Percentiles rank a stretch among this genome's conserved stretches.
phyloP scores from a whole-genome alignment of 2,113 vertebrate species.

The Oriolus oriolus region DNA sequence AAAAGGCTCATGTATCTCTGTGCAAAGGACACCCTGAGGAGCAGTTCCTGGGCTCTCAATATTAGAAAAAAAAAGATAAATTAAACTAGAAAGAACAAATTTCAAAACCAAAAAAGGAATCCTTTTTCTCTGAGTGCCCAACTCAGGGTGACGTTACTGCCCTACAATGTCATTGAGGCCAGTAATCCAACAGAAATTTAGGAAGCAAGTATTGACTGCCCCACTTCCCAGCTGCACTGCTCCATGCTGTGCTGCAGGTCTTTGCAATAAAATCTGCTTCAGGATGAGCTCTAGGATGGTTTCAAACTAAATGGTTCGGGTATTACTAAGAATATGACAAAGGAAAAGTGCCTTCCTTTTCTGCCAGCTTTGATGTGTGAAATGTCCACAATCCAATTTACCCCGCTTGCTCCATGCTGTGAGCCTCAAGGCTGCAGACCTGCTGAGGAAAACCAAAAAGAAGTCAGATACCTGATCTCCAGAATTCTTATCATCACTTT shows the following conservation, averaged over 20 bases:
- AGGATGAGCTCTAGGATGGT: background rate
- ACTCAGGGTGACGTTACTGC: background rate
- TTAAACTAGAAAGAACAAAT: background rate
- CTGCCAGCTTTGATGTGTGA: background rate
- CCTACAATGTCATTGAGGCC: background rate
- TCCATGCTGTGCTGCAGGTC: background rate
- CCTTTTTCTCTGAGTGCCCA: background rate
- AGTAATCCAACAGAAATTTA: background rate
- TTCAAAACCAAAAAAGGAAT: background rate
- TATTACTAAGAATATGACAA: background rate
- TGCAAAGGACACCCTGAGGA: background rate
- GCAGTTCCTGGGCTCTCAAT: background rate
- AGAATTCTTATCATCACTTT: background rate
- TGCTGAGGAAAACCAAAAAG: background rate
- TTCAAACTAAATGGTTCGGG: background rate
- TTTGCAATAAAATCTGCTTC: background rate
- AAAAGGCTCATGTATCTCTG: background rate
- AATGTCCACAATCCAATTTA: background rate
- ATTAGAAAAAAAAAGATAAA: background rate
- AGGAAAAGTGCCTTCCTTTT: background rate
- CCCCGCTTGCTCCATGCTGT: background rate
- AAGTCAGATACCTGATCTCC: background rate
- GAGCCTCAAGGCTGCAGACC: background rate
- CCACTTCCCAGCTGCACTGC: background rate
- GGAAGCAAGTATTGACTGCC: background rate